phyloP scores from a whole-genome alignment of 92 coral and sea anemone species.

The Micromussa lordhowensis region DNA sequence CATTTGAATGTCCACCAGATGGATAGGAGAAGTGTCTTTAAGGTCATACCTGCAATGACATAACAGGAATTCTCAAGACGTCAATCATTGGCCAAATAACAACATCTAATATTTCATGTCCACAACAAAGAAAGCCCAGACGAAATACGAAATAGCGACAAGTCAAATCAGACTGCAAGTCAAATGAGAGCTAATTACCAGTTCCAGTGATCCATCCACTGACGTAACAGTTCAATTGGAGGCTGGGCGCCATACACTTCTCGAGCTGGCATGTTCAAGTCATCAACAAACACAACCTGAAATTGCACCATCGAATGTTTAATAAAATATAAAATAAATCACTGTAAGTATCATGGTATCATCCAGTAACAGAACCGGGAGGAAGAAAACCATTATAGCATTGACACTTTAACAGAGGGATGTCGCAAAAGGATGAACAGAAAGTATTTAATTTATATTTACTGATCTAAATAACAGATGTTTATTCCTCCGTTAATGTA shows the following conservation, averaged over 20 bases:
- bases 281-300: slow-evolving; percentile 97
- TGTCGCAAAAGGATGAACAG: neutral
- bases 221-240: slow-evolving; percentile 95
- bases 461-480: neutral
- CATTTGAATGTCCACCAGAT: slow-evolving; percentile 95
- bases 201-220: slow-evolving; percentile 99
- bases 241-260: slow-evolving; percentile 99
- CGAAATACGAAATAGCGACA: neutral
- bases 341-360: too few relatives aligned
- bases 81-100: neutral
- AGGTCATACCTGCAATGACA: slow-evolving; percentile 85
- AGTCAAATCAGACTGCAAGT: neutral
- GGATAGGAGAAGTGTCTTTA: slow-evolving; percentile 98
- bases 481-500: neutral
- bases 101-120: neutral
- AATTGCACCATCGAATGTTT: neutral
- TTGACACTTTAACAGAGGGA: neutral
- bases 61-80: neutral
- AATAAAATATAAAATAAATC: neutral
- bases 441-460: neutral
- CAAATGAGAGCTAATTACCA: slow-evolving; percentile 63
- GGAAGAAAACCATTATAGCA: neutral
- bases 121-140: neutral
- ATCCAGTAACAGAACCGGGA: too few relatives aligned
- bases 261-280: slow-evolving; percentile 98